Evolutionary conservation across 2,797 vertebrate species (phyloP).

Genomic region (Mormyrus proboscirostris): DNA sequence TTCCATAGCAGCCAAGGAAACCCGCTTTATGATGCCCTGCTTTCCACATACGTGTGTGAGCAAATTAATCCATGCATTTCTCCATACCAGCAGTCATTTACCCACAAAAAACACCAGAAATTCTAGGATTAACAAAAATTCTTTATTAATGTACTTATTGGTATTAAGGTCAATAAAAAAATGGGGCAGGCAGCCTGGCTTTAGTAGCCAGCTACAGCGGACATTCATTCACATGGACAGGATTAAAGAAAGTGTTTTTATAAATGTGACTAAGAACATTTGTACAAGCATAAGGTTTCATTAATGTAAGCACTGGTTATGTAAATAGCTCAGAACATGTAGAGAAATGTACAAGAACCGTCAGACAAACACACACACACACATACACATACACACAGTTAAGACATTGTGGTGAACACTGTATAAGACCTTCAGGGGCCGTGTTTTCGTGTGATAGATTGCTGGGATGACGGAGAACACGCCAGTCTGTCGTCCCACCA

Average conservation of each 20-base stretch:
- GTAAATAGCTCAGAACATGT: background rate
- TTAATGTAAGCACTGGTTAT: background rate
- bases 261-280: background rate
- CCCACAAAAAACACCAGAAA: background rate
- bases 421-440: background rate
- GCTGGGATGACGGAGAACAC: background rate
- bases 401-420: conserved; percentile 9
- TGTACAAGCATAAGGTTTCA: background rate
- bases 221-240: background rate
- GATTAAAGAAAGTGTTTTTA: conserved; percentile 10
- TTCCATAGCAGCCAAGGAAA: background rate
- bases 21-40: background rate
- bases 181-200: background rate
- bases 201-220: background rate
- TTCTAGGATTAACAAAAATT: background rate
- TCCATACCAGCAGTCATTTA: background rate
- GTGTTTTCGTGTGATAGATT: background rate
- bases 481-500: background rate
- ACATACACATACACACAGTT: background rate
- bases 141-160: background rate
- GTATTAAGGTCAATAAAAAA: background rate
- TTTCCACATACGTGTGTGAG: background rate
- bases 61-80: background rate
- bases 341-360: background rate
- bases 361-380: background rate